These are phyloP conservation scores for Drosophila kuntzei DNA, from an alignment of 2,888 invertebrate genomes.

Conservation along the genomic window DNA sequence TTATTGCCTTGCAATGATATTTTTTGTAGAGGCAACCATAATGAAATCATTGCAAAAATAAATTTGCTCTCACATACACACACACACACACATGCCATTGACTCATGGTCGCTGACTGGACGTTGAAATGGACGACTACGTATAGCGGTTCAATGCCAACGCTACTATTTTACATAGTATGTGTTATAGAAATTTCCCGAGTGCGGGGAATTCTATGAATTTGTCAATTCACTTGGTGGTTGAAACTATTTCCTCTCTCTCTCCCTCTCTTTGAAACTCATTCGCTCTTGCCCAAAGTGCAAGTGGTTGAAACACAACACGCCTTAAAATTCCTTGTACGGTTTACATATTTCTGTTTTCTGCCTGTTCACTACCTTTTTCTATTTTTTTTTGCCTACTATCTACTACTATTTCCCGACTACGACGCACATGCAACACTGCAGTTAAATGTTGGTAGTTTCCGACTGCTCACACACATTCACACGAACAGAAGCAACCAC, in stretches of 20 bases:
- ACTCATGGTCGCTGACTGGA: constrained; percentile 63
- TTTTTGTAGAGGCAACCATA: constrained; percentile 9
- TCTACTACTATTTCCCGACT: constrained; percentile 61
- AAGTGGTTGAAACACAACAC: constrained; percentile 58
- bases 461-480: constrained; percentile 45
- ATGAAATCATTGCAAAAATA: constrained; percentile 53
- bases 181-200: constrained; percentile 25
- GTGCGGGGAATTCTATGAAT: constrained; percentile 20
- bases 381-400: constrained; percentile 24
- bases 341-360: constrained; percentile 26
- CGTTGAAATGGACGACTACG: constrained; percentile 45
- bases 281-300: constrained; percentile 34
- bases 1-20: constrained; percentile 32
- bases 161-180: constrained; percentile 22
- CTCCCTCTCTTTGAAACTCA: constrained; percentile 12
- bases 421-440: constrained; percentile 70
- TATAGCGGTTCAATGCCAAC: constrained; percentile 38
- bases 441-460: constrained; percentile 50
- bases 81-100: constrained; percentile 32
- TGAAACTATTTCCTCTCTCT: constrained; percentile 19
- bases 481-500: constrained; percentile 52
- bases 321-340: constrained; percentile 56
- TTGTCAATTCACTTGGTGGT: constrained; percentile 32
- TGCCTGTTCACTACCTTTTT: constrained; percentile 5
- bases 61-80: constrained; percentile 16